phyloP scores from a whole-genome alignment of 2,113 vertebrate species.

The Neomonachus schauinslandi region DNA sequence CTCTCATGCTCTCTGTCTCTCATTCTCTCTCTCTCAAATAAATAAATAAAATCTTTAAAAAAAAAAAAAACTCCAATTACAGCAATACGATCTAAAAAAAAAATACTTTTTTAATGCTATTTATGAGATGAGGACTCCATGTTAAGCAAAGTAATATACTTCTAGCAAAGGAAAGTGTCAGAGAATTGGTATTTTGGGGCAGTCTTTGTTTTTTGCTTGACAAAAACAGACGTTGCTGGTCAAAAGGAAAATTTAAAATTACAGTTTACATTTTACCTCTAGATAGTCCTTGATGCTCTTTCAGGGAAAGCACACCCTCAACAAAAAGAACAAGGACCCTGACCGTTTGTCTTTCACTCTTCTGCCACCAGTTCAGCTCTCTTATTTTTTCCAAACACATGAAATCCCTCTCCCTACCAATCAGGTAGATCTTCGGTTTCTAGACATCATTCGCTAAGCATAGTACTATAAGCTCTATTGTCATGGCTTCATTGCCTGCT shows the following conservation, averaged over 20 bases:
- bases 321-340: not conserved
- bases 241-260: slow-evolving; percentile 22
- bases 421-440: not conserved
- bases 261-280: not conserved
- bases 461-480: not conserved
- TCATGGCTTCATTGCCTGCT: not conserved
- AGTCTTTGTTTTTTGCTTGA: not conserved
- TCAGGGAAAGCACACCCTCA: not conserved
- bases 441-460: not conserved
- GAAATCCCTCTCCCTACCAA: not conserved
- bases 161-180: not conserved
- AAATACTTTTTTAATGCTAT: not conserved
- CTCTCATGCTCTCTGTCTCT: no score
- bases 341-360: not conserved
- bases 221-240: not conserved
- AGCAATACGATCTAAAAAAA: not conserved
- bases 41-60: no score
- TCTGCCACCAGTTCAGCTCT: not conserved
- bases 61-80: not conserved
- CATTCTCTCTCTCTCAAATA: no score
- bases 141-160: not conserved
- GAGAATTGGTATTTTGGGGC: not conserved
- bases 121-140: not conserved
- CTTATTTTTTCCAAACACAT: not conserved
- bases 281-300: not conserved